Percentiles rank a stretch among this genome's conserved stretches.
These are phyloP conservation scores for Ruditapes philippinarum DNA, from an alignment of 1,140 invertebrate genomes.

Conservation along the genomic window DNA sequence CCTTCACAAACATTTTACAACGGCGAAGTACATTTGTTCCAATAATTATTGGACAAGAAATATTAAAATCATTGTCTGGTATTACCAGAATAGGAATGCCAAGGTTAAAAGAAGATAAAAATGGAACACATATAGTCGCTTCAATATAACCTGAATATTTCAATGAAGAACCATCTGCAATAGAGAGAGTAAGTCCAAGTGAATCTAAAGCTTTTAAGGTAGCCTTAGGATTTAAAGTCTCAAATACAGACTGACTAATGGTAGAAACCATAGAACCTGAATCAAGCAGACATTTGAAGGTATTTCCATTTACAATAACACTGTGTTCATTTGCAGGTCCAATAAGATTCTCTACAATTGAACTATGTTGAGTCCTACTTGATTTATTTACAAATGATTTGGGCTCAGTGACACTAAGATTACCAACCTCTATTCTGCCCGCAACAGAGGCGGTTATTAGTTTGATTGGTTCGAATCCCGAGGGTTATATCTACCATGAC, in stretches of 20 bases:
- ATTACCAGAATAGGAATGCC: background rate
- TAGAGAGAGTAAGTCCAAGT: background rate
- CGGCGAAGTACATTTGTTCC: slow-evolving; percentile 6
- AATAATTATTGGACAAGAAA: background rate
- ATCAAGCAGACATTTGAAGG: background rate
- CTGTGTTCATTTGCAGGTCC: background rate
- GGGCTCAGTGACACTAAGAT: no score
- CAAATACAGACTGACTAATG: background rate
- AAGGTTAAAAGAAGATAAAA: slow-evolving; percentile 13
- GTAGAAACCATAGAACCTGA: background rate
- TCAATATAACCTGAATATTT: background rate
- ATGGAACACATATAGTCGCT: background rate
- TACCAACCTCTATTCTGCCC: background rate
- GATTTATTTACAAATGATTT: no score
- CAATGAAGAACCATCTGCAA: background rate
- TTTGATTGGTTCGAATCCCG: background rate
- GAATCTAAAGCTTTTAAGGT: background rate
- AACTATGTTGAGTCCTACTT: background rate
- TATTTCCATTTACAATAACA: background rate
- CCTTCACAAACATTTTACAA: background rate
- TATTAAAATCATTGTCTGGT: background rate
- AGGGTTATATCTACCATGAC: background rate
- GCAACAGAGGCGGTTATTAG: background rate
- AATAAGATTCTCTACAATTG: background rate
- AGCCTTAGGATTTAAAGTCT: background rate